These are phyloP conservation scores for Notarius quadriscutis DNA, from an alignment of 2,113 vertebrate genomes.

Conservation along the genomic window DNA sequence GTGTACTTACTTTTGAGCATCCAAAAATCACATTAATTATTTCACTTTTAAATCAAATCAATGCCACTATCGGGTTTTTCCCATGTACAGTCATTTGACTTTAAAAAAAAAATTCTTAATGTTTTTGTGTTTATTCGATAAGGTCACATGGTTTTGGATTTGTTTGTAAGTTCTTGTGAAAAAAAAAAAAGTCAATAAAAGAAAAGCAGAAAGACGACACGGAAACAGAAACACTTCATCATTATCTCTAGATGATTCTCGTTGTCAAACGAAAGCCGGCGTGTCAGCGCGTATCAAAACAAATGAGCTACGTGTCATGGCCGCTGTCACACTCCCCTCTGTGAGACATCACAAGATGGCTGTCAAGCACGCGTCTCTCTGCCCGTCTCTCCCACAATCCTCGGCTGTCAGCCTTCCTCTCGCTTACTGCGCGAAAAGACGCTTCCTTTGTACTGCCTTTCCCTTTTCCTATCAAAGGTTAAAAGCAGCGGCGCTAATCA, in stretches of 20 bases:
- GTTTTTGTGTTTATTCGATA: background rate
- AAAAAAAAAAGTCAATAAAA: background rate
- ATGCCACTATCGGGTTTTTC: background rate
- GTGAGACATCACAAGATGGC: conserved; percentile 47
- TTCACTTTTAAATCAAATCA: background rate
- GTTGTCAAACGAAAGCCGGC: background rate
- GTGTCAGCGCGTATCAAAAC: conserved; percentile 44
- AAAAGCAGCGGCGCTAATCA: background rate
- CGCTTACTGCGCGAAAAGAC: background rate
- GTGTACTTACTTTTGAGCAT: background rate
- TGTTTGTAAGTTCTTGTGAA: background rate
- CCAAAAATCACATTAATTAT: background rate
- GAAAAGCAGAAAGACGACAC: background rate
- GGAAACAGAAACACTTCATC: background rate
- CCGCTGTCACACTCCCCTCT: conserved; percentile 38
- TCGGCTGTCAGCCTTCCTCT: conserved; percentile 9
- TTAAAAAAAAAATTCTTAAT: too few species aligned
- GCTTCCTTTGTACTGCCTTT: background rate
- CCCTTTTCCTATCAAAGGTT: background rate
- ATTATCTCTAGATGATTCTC: conserved; percentile 16
- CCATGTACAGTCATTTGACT: background rate
- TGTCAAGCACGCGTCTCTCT: conserved; percentile 28
- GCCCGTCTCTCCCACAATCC: conserved; percentile 34
- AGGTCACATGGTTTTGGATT: background rate
- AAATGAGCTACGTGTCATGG: conserved; percentile 36